phyloP scores from a whole-genome alignment of 2,113 vertebrate species.

The Mesembrinibis cayennensis region DNA sequence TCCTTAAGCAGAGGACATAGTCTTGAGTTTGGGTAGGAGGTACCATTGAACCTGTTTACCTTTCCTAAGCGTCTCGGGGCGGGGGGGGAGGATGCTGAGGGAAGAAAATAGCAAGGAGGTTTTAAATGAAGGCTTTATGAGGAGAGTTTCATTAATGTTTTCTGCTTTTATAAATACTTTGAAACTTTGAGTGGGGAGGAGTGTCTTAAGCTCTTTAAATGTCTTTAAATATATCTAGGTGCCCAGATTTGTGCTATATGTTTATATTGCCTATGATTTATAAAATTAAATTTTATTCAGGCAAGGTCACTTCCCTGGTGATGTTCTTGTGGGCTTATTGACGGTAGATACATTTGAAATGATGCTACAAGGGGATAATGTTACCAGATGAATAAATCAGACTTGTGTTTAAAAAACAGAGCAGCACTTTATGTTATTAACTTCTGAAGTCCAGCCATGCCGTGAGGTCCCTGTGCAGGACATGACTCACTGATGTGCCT shows the following conservation, averaged over 20 bases:
- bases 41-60: neutral
- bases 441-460: fast-evolving
- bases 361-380: neutral
- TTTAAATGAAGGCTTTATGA: neutral
- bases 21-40: neutral
- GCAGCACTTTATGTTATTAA: neutral
- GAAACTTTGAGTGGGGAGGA: neutral
- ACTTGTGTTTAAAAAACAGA: neutral
- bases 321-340: neutral
- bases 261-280: neutral
- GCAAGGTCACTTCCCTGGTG: neutral
- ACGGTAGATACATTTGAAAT: neutral
- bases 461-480: neutral
- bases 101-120: neutral
- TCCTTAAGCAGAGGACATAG: neutral
- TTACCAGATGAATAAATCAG: neutral
- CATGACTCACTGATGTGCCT: fast-evolving
- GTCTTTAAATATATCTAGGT: neutral
- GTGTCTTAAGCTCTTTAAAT: neutral
- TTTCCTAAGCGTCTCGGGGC: neutral
- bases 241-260: neutral
- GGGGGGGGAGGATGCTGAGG: neutral
- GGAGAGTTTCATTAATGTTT: neutral
- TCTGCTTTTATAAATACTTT: neutral
- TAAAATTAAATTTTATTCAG: neutral